Base-by-base conservation (phyloP, 1,140 invertebrate species). In the Spodoptera frugiperda region DNA sequence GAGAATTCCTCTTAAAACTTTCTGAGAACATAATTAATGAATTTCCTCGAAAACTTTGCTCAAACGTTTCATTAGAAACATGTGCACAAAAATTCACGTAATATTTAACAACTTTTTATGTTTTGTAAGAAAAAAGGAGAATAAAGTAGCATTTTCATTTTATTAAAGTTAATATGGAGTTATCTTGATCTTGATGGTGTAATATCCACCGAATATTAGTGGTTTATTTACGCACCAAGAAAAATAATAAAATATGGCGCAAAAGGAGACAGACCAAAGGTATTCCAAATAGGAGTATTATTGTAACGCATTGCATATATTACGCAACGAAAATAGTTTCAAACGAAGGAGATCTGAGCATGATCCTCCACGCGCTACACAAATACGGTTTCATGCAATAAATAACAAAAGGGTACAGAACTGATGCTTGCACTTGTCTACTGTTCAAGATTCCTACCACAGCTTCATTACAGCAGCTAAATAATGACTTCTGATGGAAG, bases 401-500 rank as follows among this genome's bases (percentile, higher is more conserved):
- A 65, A 71, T 46, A 59, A 68, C 44, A 72, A 79, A 61, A 75
- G 68, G 51, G 54, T 70, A 19, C 51, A 76, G 49, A 65, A 76
- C 68, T 54, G 67, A 33, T 54, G 51, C 19, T 33, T 55, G 19
- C 55, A 70, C 59, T 55, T 73, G 70, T 73, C 68, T 55, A 48
- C 57, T 53, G 68, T 21, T 78, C 30, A 57, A 63, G 74, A 80
- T 67, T 54, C 74, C 59, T 49, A 30, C 63, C 72, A 77, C 72
- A 14, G 51, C 79, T 78, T 84, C 79, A 84, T 84, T 81, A 84
- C 73, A 77, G 30, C 46, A 67, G 79, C 77, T 81, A 85, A 85
- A 85, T 83, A 85, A 87, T 79, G 73, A 76, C 72, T 70, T 71
- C 77, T 82, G 82, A 86, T 87, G 79, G 81, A 81, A 86, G 82